Evolutionary conservation across 2,113 vertebrate genomes (phyloP).

Genomic region (Microcebus murinus): DNA sequence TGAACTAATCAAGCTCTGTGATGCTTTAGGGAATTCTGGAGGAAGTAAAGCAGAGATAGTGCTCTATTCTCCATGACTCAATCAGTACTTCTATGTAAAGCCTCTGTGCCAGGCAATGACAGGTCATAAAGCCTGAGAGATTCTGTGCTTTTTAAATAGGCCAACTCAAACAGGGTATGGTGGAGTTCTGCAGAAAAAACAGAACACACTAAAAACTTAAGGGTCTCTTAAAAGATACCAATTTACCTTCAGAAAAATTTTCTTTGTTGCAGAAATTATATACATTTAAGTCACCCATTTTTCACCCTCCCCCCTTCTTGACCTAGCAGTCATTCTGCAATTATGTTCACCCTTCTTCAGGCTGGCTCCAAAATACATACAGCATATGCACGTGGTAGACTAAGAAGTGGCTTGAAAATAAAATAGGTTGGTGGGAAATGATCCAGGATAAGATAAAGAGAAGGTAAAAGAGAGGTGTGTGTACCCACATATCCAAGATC

Average conservation of each 20-base stretch:
- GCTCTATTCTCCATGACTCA: constrained; percentile 13
- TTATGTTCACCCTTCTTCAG: not conserved
- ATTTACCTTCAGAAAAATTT: constrained; percentile 28
- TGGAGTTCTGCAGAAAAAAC: not conserved
- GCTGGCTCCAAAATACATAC: not conserved
- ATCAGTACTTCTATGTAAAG: constrained; percentile 42
- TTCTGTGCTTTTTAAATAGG: constrained; percentile 3
- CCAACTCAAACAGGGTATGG: not conserved
- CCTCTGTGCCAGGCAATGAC: constrained; percentile 9
- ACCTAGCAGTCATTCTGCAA: not conserved
- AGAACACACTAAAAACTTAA: not conserved
- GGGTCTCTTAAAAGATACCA: not conserved
- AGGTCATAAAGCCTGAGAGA: constrained; percentile 1
- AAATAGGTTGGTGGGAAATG: not conserved
- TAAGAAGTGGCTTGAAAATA: not conserved
- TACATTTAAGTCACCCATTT: constrained; percentile 25
- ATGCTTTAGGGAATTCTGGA: constrained; percentile 29
- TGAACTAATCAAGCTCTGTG: constrained; percentile 73
- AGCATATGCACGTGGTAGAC: not conserved
- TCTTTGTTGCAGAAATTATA: constrained; percentile 38
- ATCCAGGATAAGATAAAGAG: not conserved
- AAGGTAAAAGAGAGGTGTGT: not conserved
- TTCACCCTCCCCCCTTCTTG: not conserved
- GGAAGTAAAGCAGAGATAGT: constrained; percentile 59
- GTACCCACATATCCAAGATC: not conserved